Base-by-base conservation (phyloP, 1,140 invertebrate genomes). In the Asbolus verrucosus region DNA sequence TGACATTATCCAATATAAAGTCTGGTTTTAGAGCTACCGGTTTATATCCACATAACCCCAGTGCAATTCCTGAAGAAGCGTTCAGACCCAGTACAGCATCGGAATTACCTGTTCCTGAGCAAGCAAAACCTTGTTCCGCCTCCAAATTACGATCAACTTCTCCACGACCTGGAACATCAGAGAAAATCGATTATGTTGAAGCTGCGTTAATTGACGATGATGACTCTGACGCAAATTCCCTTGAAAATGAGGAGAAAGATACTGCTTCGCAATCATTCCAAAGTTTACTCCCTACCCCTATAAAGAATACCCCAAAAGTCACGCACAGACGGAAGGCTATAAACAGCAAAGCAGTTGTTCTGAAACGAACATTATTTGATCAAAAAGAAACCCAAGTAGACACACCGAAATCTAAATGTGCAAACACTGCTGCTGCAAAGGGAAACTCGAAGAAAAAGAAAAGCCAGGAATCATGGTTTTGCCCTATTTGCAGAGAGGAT, bases 11-110 rank as follows among this genome's bases (percentile, higher is more conserved):
- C 31, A 78, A 73, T 69, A 79, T 78, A 54, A 73, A 18, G 15
- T 60, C 9, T 71, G 77, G 77, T 19, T 81, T 80, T 67, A 46
- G 54, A 71, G 72, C 74, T n/a, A 79, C 77, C 50, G 78, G 75
- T 4, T 62, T 80, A 4, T 80, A 65, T 63, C 78, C 79, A 2
- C 73, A 71, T 43, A 38, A 79, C 67, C 71, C 67, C 6, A 24
- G 61, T 69, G 68, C 61, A 8, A 78, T 80, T 62, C 78, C 79
- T 9, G 72, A 78, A 14, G 69, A 73, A 21, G 77, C 77, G 6
- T 78, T 71, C 72, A 76, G 67, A 13, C 79, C 75, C 24, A 71
- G 73, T 39, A 46, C 36, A 36, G 33, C 11, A 36, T n/a, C 33
- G 3, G 33, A 36, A n/a, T 36, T 36, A 36, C 6, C 11, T 6